Conservation (phyloP, 2,113 vertebrate genomes). For the Sigmodon hispidus region DNA sequence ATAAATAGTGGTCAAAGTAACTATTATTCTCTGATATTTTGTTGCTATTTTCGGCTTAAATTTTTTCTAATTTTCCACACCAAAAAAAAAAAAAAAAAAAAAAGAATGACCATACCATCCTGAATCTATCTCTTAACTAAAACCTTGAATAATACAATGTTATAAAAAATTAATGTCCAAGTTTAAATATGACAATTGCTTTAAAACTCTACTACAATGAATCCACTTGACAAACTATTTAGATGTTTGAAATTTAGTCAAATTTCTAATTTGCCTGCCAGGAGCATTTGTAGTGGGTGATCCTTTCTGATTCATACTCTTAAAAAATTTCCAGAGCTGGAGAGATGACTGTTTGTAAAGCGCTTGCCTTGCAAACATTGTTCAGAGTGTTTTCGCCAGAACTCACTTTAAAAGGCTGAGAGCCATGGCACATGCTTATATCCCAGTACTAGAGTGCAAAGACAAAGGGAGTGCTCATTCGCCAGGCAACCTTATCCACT, state of each 20-base stretch:
- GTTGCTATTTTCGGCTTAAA: neutral
- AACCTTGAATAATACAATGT: neutral
- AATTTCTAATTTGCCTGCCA: neutral
- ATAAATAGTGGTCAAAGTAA: neutral
- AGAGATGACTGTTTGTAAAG: neutral
- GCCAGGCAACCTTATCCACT: neutral
- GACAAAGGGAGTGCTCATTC: neutral
- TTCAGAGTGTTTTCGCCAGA: neutral
- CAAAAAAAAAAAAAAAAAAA: neutral
- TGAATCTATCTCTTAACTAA: constrained; percentile 6
- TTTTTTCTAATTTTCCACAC: constrained; percentile 33
- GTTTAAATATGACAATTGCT: neutral
- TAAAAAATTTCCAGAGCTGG: constrained; percentile 55
- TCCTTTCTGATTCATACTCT: constrained; percentile 52
- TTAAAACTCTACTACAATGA: constrained; percentile 23
- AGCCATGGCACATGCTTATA: neutral
- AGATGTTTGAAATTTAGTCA: neutral
- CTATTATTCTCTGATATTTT: neutral
- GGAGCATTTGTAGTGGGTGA: constrained; percentile 33
- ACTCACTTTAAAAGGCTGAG: neutral
- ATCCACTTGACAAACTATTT: neutral
- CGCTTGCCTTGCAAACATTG: neutral
- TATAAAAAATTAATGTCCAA: constrained; percentile 7
- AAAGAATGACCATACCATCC: neutral
- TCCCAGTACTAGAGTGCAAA: neutral